Base-by-base conservation (phyloP, 2,888 invertebrate species). In the Clostera curtula region DNA sequence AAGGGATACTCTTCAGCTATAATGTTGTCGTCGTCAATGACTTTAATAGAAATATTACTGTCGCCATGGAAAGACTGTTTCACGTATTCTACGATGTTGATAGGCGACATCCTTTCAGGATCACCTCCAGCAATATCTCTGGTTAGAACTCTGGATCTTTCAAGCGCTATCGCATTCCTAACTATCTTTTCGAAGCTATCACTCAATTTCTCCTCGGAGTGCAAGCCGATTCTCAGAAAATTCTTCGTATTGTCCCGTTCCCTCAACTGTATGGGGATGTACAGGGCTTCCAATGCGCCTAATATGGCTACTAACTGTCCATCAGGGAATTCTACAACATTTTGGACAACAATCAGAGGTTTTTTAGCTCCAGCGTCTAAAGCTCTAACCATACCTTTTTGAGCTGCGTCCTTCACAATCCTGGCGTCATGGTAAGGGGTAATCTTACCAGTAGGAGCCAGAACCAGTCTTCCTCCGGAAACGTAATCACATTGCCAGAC, bases 101-200 rank as follows among this genome's bases (percentile, higher is more conserved):
- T 89, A 0, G 96, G 92, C 0, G 93, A 86, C 96, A 96, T 96
- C 31, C 95, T 85, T 58, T 96, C 96, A 0, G 96, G 96, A 60
- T 96, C 96, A 0, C 90, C 89, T 0, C 93, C 95, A 12, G 92
- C 89, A 2, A 83, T 77, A 16, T 83, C 83, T 28, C 83, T 54
- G 0, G 79, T 49, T 0, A 74, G 45, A 2, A 73, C 88, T 84
- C 91, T 86, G 19, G 91, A 90, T 53, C 80, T 85, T 67, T 92
- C 92, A 28, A 92, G 62, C 3, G 87, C 88, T 10, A 84, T 74
- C 0, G 90, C 89, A 24, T 88, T 77, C 13, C 86, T 70, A 1
- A 90, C 74, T 2, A 91, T 68, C 24, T 87, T 80, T 19, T 86
- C 79, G 34, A 87, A 83, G 12, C 80, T 71, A 35, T 86, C 84